Evolutionary conservation across 2,797 vertebrate species (phyloP), one percentile per base, ranked within the genome.

Genomic region (Graptemys geographica): DNA sequence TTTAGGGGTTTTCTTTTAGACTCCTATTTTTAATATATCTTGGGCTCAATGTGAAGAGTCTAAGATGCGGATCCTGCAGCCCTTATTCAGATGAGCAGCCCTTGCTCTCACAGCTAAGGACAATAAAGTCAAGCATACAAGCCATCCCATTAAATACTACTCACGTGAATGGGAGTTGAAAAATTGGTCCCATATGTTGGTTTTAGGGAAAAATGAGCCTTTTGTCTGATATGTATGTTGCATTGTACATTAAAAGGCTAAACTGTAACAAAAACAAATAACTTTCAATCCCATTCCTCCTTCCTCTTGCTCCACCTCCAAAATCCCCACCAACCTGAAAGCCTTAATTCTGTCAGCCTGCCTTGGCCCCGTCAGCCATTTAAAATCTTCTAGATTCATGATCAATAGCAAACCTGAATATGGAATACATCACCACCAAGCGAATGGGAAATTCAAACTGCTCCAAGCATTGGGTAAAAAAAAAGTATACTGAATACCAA

Each of bases 281-380:
- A 53, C 79, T 37, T 4, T 47, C 2, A 3, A 79, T 15, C 13
- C 81, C 31, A 53, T 2, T 3, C 15, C 59, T 33, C 28, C 59
- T 91, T 4, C 41, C 18, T 56, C 84, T 76, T 62, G 69, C 1
- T 31, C 82, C 3, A 31, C 2, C 1, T 79, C 79, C 44, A 81
- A 7, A 82, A 3, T 27, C 18, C 55, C 84, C 0, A 37, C 69
- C 9, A 81, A 49, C 37, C 31, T 2, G 84, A 31, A 72, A 2
- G 49, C 5, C 81, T 76, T 57, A 86, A 62, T 28, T 5, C 8
- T 84, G 6, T 3, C 25, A 13, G 11, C 84, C 5, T 83, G 86
- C 56, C 2, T 84, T 47, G 53, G 31, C 4, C 11, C 12, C 0
- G 0, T 21, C 56, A 81, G 1, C 12, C 5, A 6, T 37, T 86